These are phyloP conservation scores for Crocidura indochinensis DNA, from an alignment of 2,797 vertebrate species.

Conservation along the genomic window DNA sequence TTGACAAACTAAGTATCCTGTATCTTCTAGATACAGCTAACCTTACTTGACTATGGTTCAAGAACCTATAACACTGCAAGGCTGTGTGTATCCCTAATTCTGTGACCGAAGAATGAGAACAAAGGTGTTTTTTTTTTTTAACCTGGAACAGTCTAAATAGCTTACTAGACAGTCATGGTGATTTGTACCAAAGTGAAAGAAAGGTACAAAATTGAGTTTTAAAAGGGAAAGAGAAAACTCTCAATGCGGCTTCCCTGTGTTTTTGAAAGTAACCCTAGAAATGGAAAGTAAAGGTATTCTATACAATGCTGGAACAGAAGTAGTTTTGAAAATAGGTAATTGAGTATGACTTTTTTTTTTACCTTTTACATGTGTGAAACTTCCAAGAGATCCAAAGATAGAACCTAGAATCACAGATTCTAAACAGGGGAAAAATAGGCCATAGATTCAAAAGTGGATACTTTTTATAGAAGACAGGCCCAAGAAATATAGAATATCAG, in stretches of 20 bases:
- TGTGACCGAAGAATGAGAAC: not conserved
- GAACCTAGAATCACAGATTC: not conserved
- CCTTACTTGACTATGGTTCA: not conserved
- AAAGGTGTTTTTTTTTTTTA: not conserved
- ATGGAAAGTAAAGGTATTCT: constrained; percentile 35
- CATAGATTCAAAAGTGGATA: constrained; percentile 11
- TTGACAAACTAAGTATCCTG: not conserved
- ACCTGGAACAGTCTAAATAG: not conserved
- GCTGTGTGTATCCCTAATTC: not conserved
- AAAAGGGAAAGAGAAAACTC: constrained; percentile 26
- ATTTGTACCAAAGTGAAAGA: constrained; percentile 26
- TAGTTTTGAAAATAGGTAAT: constrained; percentile 1
- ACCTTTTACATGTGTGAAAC: constrained; percentile 38
- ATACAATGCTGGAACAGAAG: not conserved
- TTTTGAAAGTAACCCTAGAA: not conserved
- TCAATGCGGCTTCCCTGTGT: not conserved
- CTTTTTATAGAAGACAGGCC: not conserved
- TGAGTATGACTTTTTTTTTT: not conserved
- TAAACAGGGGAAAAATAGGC: not conserved
- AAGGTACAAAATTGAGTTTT: not conserved
- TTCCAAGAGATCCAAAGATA: constrained; percentile 5
- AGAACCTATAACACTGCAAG: not conserved
- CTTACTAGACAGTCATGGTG: not conserved
- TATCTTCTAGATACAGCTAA: not conserved
- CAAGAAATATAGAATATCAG: not conserved